Percentiles rank a stretch among this genome's conserved stretches.
Evolutionary conservation across 2,797 vertebrate genomes (phyloP).

Genomic region (Anabas testudineus): DNA sequence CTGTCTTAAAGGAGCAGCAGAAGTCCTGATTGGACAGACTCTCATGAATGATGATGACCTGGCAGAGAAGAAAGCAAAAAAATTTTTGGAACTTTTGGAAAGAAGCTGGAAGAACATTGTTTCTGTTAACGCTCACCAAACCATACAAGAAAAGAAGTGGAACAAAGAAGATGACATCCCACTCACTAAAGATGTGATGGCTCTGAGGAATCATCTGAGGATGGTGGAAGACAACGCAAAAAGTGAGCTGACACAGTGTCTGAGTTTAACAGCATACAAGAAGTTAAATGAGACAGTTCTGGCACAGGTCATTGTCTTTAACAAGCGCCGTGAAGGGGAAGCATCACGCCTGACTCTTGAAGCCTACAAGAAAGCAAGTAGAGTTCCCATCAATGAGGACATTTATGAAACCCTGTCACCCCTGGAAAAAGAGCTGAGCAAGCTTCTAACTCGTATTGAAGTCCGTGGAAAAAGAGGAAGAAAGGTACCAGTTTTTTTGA

Average conservation of each 20-base stretch:
- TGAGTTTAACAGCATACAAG: slow-evolving; percentile 18
- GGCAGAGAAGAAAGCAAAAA: slow-evolving; percentile 19
- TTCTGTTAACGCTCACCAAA: slow-evolving; percentile 17
- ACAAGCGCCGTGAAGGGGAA: slow-evolving; percentile 27
- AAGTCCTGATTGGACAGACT: slow-evolving; percentile 28
- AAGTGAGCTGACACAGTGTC: too few species aligned
- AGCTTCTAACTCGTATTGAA: too few species aligned
- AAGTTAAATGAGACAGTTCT: neutral
- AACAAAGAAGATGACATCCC: slow-evolving; percentile 29
- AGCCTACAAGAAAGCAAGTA: slow-evolving; percentile 1
- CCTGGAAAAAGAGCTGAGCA: too few species aligned
- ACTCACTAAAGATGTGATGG: slow-evolving; percentile 31
- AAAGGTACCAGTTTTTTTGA: too few species aligned
- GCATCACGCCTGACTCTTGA: slow-evolving; percentile 26
- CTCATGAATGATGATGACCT: slow-evolving; percentile 31
- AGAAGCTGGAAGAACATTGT: slow-evolving; percentile 24
- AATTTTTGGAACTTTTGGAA: slow-evolving; percentile 21
- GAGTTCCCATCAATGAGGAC: slow-evolving; percentile 22
- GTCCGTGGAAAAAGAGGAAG: too few species aligned
- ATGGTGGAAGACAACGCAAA: slow-evolving; percentile 17
- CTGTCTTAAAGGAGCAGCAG: slow-evolving; percentile 25
- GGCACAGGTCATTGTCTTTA: slow-evolving; percentile 34
- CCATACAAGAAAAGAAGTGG: too few species aligned
- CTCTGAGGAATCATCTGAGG: slow-evolving; percentile 22
- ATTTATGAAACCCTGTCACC: too few species aligned